Evolutionary conservation across 2,797 vertebrate species (phyloP).

Genomic region (Pangasius sanitwongsei): DNA sequence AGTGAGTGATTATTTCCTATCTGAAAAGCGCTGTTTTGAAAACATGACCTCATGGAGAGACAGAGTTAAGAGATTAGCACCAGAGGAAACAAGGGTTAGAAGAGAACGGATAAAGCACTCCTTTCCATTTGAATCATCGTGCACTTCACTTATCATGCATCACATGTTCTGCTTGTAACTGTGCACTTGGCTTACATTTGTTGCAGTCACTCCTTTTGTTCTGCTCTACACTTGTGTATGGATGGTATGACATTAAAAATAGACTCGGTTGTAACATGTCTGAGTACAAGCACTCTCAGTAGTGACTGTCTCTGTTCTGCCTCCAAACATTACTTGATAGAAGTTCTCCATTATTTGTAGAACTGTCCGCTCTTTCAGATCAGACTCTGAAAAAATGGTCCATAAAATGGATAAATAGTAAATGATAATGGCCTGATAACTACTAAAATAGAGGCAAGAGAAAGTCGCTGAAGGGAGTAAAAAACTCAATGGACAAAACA

Average conservation of each 20-base stretch:
- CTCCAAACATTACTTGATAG: background rate
- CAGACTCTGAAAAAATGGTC: too few species aligned
- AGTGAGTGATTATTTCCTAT: slow-evolving; percentile 39
- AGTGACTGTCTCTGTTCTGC: background rate
- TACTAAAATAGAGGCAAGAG: background rate
- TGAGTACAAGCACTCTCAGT: background rate
- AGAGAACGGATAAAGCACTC: background rate
- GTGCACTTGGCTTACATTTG: background rate
- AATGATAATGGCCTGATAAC: background rate
- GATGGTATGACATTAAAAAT: background rate
- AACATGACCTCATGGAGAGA: slow-evolving; percentile 45
- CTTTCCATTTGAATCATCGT: background rate
- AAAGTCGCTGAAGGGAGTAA: background rate
- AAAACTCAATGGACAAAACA: background rate
- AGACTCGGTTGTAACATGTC: slow-evolving; percentile 11
- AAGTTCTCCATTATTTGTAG: background rate
- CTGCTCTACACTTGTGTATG: background rate
- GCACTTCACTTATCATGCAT: background rate
- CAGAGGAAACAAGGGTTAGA: slow-evolving; percentile 12
- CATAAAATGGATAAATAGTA: background rate
- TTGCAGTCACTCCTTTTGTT: background rate
- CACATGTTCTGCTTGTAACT: background rate
- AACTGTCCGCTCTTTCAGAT: too few species aligned
- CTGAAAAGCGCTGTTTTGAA: slow-evolving; percentile 38
- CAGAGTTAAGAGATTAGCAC: slow-evolving; percentile 16